Percentiles rank a stretch among this genome's conserved stretches.
These are phyloP conservation scores for Andricus quercusramuli DNA, from an alignment of 2,888 invertebrate species.

Conservation along the genomic window DNA sequence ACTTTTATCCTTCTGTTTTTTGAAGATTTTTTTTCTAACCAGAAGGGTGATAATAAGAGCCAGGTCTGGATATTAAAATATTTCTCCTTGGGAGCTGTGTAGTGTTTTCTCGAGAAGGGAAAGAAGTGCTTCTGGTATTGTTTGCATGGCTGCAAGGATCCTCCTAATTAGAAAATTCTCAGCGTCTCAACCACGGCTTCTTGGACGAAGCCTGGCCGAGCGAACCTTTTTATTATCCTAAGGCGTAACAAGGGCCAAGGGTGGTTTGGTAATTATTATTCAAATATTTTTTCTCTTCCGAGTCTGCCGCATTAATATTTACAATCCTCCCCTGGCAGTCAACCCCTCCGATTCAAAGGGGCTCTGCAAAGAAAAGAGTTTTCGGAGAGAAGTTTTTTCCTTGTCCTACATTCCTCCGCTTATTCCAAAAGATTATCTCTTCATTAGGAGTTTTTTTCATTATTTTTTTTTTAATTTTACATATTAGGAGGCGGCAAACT, in stretches of 20 bases:
- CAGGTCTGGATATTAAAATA: conserved; percentile 56
- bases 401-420: conserved; percentile 28
- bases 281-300: conserved; percentile 74
- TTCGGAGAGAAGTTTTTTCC: conserved; percentile 25
- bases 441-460: background rate
- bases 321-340: conserved; percentile 62
- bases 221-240: conserved; percentile 51
- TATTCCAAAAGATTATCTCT: conserved; percentile 15
- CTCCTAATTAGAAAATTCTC: conserved; percentile 75
- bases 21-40: background rate
- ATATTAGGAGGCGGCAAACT: no score
- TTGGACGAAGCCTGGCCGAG: conserved; percentile 34
- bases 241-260: conserved; percentile 64
- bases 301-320: conserved; percentile 72
- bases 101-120: conserved; percentile 56
- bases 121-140: conserved; percentile 65
- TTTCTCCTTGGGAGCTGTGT: conserved; percentile 41
- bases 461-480: background rate
- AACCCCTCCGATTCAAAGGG: conserved; percentile 45
- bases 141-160: conserved; percentile 66
- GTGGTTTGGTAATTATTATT: conserved; percentile 71
- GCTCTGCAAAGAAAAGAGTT: conserved; percentile 35
- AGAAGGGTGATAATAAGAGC: conserved; percentile 42
- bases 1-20: background rate
- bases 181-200: conserved; percentile 51